phyloP scores from a whole-genome alignment of 2,113 vertebrate genomes.

The Ornithorhynchus anatinus region DNA sequence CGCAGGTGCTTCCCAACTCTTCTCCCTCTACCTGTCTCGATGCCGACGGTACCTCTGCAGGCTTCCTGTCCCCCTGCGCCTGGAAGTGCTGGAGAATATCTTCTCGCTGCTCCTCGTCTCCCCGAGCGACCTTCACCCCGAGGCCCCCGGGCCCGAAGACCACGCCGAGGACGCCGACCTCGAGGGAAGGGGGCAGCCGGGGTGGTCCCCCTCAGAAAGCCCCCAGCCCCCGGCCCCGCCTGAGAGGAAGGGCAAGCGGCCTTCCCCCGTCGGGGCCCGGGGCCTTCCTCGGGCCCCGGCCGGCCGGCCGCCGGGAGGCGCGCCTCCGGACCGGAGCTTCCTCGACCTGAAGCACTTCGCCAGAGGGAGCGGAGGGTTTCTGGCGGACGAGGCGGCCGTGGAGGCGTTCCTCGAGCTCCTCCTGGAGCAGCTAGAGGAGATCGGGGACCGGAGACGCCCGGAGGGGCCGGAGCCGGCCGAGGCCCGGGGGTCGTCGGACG shows the following conservation, averaged over 20 bases:
- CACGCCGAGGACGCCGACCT: conserved; percentile 68
- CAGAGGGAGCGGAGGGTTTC: conserved; percentile 77
- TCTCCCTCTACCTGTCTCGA: conserved; percentile 82
- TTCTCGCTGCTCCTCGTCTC: conserved; percentile 94
- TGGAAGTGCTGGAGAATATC: conserved; percentile 96
- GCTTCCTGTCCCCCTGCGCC: conserved; percentile 81
- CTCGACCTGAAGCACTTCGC: conserved; percentile 82
- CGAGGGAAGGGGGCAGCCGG: conserved; percentile 27
- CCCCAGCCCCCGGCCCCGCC: conserved; percentile 34
- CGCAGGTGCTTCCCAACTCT: conserved; percentile 76
- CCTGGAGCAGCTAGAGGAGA: conserved; percentile 82
- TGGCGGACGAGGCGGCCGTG: conserved; percentile 80
- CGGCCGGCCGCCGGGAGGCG: background rate
- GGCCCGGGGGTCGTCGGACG: conserved; percentile 76
- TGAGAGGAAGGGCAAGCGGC: conserved; percentile 39
- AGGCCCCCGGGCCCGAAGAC: conserved; percentile 60
- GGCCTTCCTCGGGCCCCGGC: background rate
- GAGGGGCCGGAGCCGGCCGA: conserved; percentile 72
- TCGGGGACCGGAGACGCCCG: conserved; percentile 52
- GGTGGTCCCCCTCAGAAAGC: conserved; percentile 56
- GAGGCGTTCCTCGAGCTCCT: conserved; percentile 86
- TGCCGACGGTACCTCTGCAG: conserved; percentile 86
- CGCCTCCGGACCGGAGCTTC: conserved; percentile 41
- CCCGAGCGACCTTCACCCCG: conserved; percentile 77
- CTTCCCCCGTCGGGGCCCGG: background rate